Conservation (phyloP, 2,113 vertebrate species). For the Cyanoliseus patagonus region DNA sequence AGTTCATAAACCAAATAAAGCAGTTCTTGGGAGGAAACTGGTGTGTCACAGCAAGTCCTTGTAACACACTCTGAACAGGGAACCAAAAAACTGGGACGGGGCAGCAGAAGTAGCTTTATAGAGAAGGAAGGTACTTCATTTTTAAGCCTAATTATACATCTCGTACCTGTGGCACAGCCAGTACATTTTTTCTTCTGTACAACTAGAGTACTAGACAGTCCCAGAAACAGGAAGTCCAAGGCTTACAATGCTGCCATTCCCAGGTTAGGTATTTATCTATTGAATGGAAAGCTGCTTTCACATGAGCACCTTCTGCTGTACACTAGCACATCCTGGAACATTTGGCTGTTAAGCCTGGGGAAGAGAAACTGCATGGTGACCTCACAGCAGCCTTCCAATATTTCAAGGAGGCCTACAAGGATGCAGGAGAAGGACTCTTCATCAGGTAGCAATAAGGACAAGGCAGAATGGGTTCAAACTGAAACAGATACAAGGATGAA, state of each 20-base stretch:
- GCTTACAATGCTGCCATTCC: too few species aligned
- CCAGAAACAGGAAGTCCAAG: not conserved
- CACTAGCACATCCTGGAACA: not conserved
- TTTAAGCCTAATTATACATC: not conserved
- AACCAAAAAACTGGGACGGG: not conserved
- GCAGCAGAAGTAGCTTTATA: not conserved
- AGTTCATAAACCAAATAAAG: conserved; percentile 34
- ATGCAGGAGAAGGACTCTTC: not conserved
- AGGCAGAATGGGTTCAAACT: not conserved
- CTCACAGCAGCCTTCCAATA: not conserved
- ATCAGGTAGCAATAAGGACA: not conserved
- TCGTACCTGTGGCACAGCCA: not conserved
- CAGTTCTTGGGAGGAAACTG: not conserved
- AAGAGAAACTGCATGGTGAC: not conserved
- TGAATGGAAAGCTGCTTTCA: not conserved
- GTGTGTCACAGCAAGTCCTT: not conserved
- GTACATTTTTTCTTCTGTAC: not conserved
- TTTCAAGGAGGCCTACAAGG: not conserved
- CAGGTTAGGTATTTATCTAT: not conserved
- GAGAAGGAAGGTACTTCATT: not conserved
- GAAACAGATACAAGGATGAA: not conserved
- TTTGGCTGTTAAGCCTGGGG: not conserved
- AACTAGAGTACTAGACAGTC: not conserved
- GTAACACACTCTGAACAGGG: not conserved
- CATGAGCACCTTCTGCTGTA: not conserved